Evolutionary conservation across 1,140 invertebrate species (phyloP).

Genomic region (Aphis craccivora): DNA sequence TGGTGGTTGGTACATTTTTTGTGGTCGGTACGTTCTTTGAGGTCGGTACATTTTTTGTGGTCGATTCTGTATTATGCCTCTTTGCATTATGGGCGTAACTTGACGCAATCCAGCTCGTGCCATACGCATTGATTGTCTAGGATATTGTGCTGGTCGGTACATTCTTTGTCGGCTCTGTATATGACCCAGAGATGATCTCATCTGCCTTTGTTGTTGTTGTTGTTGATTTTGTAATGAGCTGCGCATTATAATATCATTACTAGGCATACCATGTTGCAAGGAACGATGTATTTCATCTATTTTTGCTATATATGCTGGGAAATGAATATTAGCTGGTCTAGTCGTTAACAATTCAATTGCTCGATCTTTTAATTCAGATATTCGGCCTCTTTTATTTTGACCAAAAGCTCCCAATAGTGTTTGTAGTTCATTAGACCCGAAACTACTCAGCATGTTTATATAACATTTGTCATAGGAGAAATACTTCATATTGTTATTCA

Average conservation of each 20-base stretch:
- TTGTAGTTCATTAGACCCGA: constrained; percentile 85
- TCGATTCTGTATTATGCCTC: too few species aligned
- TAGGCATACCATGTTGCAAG: background rate
- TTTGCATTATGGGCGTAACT: constrained; percentile 25
- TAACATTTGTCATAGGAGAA: background rate
- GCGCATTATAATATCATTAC: background rate
- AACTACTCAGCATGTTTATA: constrained; percentile 77
- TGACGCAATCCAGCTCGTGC: constrained; percentile 8
- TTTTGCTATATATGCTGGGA: constrained; percentile 23
- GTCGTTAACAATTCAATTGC: constrained; percentile 79
- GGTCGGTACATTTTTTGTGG: too few species aligned
- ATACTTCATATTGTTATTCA: background rate
- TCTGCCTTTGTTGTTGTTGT: background rate
- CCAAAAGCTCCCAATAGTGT: constrained; percentile 84
- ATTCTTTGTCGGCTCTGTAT: constrained; percentile 5
- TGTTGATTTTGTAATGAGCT: background rate
- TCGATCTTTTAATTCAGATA: constrained; percentile 83
- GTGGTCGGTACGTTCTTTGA: too few species aligned
- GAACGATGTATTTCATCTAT: constrained; percentile 41
- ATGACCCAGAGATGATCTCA: background rate
- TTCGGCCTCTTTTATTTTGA: constrained; percentile 84
- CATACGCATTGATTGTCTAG: constrained; percentile 22
- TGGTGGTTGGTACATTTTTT: background rate
- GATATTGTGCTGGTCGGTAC: background rate
- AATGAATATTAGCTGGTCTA: constrained; percentile 67